Conservation (phyloP, 2,113 vertebrate genomes). For the Variabilichromis moorii region DNA sequence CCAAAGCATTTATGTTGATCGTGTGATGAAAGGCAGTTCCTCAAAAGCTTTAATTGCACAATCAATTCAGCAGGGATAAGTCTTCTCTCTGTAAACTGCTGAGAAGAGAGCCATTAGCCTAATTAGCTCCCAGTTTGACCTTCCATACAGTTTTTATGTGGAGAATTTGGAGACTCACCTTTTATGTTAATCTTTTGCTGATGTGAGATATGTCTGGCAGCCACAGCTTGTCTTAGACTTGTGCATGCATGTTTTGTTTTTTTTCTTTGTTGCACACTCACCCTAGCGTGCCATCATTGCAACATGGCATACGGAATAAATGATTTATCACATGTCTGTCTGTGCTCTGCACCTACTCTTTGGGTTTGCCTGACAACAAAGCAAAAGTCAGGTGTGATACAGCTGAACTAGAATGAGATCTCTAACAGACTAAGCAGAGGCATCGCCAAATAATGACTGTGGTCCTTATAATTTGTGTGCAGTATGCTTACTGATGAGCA, state of each 20-base stretch:
- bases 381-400: background rate
- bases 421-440: background rate
- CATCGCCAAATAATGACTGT: background rate
- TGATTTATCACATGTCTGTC: slow-evolving; percentile 28
- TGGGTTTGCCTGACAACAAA: slow-evolving; percentile 9
- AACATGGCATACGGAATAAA: slow-evolving; percentile 25
- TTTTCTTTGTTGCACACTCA: background rate
- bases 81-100: background rate
- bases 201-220: background rate
- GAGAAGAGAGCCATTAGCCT: background rate
- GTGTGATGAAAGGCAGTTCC: background rate
- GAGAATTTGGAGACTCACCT: background rate
- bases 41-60: background rate
- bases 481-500: background rate
- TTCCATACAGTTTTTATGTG: background rate
- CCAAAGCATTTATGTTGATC: background rate
- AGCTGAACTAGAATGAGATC: background rate
- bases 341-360: background rate
- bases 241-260: background rate
- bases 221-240: background rate
- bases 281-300: slow-evolving; percentile 1
- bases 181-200: background rate
- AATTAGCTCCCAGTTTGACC: slow-evolving; percentile 11
- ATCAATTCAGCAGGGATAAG: background rate
- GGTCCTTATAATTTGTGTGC: background rate